Evolutionary conservation across 2,888 invertebrate genomes (phyloP), one percentile per base, ranked within the genome.

Genomic region (Tenthredo scrophulariae): DNA sequence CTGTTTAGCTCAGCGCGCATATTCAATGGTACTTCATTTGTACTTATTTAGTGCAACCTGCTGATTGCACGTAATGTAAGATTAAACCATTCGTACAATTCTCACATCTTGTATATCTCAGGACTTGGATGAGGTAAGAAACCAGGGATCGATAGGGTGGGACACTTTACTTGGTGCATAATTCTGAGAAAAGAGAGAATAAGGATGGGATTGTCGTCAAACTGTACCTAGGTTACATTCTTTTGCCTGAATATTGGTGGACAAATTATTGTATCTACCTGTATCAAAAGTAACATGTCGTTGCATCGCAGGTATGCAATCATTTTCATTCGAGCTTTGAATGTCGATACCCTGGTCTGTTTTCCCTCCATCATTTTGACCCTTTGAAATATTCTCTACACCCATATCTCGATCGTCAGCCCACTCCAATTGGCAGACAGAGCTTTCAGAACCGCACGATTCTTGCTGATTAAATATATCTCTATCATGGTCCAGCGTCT

Each of bases 401-500:
- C 33, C 46, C 7, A 46, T n/a, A 43, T 46, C 37, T 7, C 37
- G 29, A 13, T 65, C 26, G 6, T 29, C 67, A 9, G 18, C 50
- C 83, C 83, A 83, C n/a, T 46, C 83, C 67, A 43, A 26, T 0
- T 29, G 83, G 22, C 33, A 7, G 29, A 9, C 22, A 50, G 67
- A 50, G n/a, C 33, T 50, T 7, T 83, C 46, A 4, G 65, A 67
- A 1, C 67, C 46, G n/a, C 67, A 67, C 9, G 83, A 67, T 67
- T 83, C 83, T n/a, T 83, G 67, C 46, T 46, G 43, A 15, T 67
- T 29, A 67, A 83, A 83, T 1, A 67, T 33, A 29, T n/a, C 43
- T 33, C 54, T 50, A 29, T 70, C 83, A 15, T 83, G 84, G 29
- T 72, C 82, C 13, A 85, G 85, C 67, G 86, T 65, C 75, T 90